These are phyloP conservation scores for Bergia sp. DNA, from an alignment of 92 coral and sea anemone species.

Conservation along the genomic window DNA sequence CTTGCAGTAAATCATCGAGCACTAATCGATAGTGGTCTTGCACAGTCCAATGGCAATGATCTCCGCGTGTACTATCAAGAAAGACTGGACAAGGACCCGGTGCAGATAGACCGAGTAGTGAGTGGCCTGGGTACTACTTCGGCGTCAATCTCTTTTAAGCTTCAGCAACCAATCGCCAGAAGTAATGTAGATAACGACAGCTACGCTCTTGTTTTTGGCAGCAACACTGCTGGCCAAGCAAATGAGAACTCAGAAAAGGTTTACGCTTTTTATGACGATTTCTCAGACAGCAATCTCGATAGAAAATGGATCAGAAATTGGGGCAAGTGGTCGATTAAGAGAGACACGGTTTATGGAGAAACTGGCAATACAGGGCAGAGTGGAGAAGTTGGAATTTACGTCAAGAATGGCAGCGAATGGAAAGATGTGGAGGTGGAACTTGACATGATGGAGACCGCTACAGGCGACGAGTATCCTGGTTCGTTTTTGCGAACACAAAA, in stretches of 20 bases:
- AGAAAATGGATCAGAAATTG: conserved; percentile 59
- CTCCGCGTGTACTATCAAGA: conserved; percentile 51
- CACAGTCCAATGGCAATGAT: conserved; percentile 55
- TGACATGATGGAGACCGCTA: conserved; percentile 72
- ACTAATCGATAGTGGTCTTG: conserved; percentile 46
- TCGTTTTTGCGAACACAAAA: conserved; percentile 67
- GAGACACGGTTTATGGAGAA: conserved; percentile 58
- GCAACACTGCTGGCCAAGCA: conserved; percentile 54
- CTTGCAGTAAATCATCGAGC: conserved; percentile 60
- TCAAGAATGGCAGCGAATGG: conserved; percentile 68
- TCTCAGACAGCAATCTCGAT: conserved; percentile 50
- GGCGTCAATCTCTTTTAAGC: conserved; percentile 47
- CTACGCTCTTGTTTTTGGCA: conserved; percentile 64
- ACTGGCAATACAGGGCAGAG: conserved; percentile 58
- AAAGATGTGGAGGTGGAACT: conserved; percentile 80
- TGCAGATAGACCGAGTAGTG: conserved; percentile 61
- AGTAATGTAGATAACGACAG: conserved; percentile 35
- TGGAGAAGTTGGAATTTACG: conserved; percentile 68
- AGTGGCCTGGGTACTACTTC: conserved; percentile 48
- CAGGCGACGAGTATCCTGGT: conserved; percentile 62
- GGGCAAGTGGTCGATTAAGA: conserved; percentile 59
- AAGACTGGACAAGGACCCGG: conserved; percentile 27
- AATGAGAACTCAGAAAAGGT: conserved; percentile 61
- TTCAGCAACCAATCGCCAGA: conserved; percentile 52
- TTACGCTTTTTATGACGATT: conserved; percentile 68